Evolutionary conservation across 2,113 vertebrate species (phyloP).

Genomic region (Cryptomyrus ogoouensis): DNA sequence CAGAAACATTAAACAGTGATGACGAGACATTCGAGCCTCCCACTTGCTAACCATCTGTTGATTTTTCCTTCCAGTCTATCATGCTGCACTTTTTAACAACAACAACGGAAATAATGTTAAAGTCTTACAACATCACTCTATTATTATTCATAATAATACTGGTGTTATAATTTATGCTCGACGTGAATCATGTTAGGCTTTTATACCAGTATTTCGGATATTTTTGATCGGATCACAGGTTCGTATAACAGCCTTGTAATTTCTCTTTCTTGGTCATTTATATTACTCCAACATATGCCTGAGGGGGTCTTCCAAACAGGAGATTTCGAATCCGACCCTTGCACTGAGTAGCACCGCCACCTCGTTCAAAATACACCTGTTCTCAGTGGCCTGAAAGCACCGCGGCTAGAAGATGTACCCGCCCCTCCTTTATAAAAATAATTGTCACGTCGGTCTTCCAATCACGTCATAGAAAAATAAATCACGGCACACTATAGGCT

Average conservation of each 20-base stretch:
- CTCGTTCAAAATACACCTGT: neutral
- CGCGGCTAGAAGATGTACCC: neutral
- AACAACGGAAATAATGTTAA: neutral
- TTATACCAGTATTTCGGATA: neutral
- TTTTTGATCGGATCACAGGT: neutral
- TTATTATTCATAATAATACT: neutral
- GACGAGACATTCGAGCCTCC: neutral
- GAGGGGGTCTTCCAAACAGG: neutral
- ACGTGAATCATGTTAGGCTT: neutral
- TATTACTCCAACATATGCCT: neutral
- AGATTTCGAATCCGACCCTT: neutral
- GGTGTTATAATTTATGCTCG: neutral
- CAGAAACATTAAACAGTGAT: neutral
- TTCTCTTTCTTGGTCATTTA: neutral
- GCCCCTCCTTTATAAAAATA: neutral
- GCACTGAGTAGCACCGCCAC: neutral
- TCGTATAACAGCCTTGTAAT: neutral
- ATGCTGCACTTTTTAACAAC: neutral
- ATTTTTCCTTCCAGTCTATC: neutral
- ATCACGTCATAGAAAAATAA: neutral
- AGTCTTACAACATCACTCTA: neutral
- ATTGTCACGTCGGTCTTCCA: conserved; percentile 13
- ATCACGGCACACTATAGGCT: conserved; percentile 12
- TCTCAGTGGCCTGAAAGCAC: neutral
- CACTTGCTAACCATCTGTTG: conserved; percentile 1